phyloP scores from a whole-genome alignment of 2,888 invertebrate genomes.

The Nomada fabriciana region DNA sequence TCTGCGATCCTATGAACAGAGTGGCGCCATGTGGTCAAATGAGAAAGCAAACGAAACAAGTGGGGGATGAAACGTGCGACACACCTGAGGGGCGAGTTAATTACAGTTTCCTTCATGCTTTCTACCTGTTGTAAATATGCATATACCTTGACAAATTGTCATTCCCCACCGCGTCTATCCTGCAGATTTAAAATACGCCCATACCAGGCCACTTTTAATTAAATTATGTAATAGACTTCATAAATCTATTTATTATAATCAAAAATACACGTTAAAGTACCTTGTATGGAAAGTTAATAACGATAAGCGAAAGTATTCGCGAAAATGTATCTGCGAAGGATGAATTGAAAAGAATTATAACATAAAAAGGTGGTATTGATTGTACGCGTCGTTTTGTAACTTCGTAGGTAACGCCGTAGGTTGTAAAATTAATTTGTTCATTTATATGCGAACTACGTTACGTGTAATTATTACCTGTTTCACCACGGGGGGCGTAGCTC shows the following conservation, averaged over 20 bases:
- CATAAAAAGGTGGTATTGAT: too few relatives aligned
- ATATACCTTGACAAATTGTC: not conserved
- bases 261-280: not conserved
- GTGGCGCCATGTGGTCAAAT: slow-evolving; percentile 72
- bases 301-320: too few relatives aligned
- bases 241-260: too few relatives aligned
- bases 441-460: not conserved
- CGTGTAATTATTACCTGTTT: not conserved
- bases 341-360: not conserved
- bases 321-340: not conserved
- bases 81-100: slow-evolving; percentile 7
- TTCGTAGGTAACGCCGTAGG: not conserved
- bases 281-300: not conserved
- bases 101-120: not conserved
- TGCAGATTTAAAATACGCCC: too few relatives aligned
- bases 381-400: too few relatives aligned
- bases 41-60: slow-evolving; percentile 66
- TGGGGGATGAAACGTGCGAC: slow-evolving; percentile 1
- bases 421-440: not conserved
- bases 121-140: not conserved
- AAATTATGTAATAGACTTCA: too few relatives aligned
- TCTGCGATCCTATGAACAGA: slow-evolving; percentile 61
- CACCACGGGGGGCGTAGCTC: slow-evolving; percentile 81
- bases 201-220: too few relatives aligned
- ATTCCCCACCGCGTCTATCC: too few relatives aligned